Percentiles rank a stretch among this genome's conserved stretches.
phyloP scores from a whole-genome alignment of 1,140 invertebrate species.

The Lucilia sericata region DNA sequence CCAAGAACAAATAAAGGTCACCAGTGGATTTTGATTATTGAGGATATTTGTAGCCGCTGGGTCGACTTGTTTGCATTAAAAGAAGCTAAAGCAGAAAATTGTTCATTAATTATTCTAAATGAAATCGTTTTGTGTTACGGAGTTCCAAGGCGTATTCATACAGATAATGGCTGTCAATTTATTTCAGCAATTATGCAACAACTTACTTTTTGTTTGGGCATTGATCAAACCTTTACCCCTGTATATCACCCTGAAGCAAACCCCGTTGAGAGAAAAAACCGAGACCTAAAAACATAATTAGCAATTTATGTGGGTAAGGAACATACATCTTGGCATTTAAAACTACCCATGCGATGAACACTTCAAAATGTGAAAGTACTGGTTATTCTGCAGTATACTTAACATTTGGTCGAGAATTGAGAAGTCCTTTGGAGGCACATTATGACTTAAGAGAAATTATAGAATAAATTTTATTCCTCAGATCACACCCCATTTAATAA shows the following conservation, averaged over 20 bases:
- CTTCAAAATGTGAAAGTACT: conserved; percentile 34
- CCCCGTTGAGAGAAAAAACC: background rate
- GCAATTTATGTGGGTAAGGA: conserved; percentile 57
- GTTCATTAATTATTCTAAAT: conserved; percentile 20
- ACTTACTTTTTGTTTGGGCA: conserved; percentile 24
- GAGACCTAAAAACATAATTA: conserved; percentile 63
- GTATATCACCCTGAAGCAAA: background rate
- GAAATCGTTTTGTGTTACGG: conserved; percentile 14
- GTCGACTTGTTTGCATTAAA: background rate
- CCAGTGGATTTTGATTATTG: background rate
- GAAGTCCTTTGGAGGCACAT: background rate
- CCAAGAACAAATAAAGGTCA: conserved; percentile 47
- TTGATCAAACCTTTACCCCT: background rate
- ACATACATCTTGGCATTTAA: conserved; percentile 62
- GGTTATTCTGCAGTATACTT: conserved; percentile 61
- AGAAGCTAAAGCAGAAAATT: conserved; percentile 46
- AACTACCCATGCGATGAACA: conserved; percentile 51
- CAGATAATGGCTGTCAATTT: conserved; percentile 48
- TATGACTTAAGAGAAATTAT: conserved; percentile 6
- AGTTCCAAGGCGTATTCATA: conserved; percentile 31
- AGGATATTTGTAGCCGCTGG: background rate
- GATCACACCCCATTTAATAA: background rate
- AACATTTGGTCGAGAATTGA: conserved; percentile 58
- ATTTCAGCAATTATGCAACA: conserved; percentile 59
- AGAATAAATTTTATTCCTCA: background rate